These are phyloP conservation scores for Vipera latastei DNA, from an alignment of 2,797 vertebrate genomes.

Conservation along the genomic window DNA sequence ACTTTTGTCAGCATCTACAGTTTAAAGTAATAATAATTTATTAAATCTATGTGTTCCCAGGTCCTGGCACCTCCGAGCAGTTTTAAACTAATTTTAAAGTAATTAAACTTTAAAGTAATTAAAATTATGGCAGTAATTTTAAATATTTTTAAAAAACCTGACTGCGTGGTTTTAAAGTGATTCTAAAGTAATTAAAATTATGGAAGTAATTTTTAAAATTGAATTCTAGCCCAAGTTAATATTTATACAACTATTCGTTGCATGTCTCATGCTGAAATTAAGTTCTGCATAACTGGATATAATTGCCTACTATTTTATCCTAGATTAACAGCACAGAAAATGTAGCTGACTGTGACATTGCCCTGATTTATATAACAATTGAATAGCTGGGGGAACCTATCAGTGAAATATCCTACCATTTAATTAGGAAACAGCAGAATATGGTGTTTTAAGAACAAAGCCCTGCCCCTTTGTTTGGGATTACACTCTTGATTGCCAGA, in stretches of 20 bases:
- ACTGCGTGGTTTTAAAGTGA: neutral
- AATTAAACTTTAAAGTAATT: neutral
- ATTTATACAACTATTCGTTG: neutral
- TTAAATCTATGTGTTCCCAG: neutral
- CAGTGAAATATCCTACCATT: neutral
- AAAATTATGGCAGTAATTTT: neutral
- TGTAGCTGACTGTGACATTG: neutral
- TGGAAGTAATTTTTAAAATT: neutral
- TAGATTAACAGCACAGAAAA: neutral
- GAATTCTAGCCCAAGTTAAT: neutral
- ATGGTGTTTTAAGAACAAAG: neutral
- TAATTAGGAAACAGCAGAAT: neutral
- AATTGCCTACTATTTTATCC: neutral
- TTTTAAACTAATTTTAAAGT: neutral
- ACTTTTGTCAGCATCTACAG: neutral
- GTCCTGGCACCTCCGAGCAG: neutral
- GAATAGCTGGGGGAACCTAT: neutral
- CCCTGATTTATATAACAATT: neutral
- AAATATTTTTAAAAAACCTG: neutral
- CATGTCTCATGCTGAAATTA: neutral
- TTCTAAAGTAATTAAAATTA: neutral
- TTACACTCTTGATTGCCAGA: neutral
- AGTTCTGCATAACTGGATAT: neutral
- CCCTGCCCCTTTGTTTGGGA: neutral
- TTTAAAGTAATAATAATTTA: neutral